Base-by-base conservation (phyloP, 2,888 invertebrate species). In the Liodrosophila aerea region DNA sequence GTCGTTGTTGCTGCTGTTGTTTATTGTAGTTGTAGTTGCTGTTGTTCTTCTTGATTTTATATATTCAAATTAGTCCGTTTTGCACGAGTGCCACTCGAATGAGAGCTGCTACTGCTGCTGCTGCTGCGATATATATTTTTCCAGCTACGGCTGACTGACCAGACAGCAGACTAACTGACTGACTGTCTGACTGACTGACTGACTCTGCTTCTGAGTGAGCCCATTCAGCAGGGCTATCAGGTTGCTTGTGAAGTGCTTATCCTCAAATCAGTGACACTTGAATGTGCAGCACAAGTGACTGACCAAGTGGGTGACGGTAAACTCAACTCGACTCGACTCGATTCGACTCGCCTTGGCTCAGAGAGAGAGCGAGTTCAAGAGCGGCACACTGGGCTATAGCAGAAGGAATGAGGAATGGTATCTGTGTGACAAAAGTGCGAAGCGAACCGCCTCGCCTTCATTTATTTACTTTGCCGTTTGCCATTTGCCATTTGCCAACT, bases 241-340 rank as follows among this genome's bases (percentile, higher is more conserved):
- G 86, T 86, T 86, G 78, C 78, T 76, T 85, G 83, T 77, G 85
- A 85, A 81, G 87, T 81, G 80, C 81, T 81, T 81, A 86, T 82
- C 84, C 81, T 86, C 84, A 81, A 81, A 81, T 81, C 87, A 86
- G 85, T 81, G 81, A 85, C 87, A 86, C 87, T 81, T 86, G 80
- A 81, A 85, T 86, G 86, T 81, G 73, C 87, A 86, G 85, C 69
- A 71, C 80, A 73, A 80, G 84, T 80, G 86, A 75, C 70, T 82
- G 80, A 80, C 80, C 85, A 85, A 86, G 75, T 77, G 83, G 68
- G 60, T 62, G 76, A 83, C 71, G 61, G 66, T 64, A 58, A 52
- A 53, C 59, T 43, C 22, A 22, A 41, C 49, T 59, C 54, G 13
- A n/a, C 39, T 56, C 47, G 15, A 7, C 49, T 56, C 33, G 18